phyloP scores from a whole-genome alignment of 30 jellyfish, hydroid and myxozoan genomes.

The Catostylus mosaicus region DNA sequence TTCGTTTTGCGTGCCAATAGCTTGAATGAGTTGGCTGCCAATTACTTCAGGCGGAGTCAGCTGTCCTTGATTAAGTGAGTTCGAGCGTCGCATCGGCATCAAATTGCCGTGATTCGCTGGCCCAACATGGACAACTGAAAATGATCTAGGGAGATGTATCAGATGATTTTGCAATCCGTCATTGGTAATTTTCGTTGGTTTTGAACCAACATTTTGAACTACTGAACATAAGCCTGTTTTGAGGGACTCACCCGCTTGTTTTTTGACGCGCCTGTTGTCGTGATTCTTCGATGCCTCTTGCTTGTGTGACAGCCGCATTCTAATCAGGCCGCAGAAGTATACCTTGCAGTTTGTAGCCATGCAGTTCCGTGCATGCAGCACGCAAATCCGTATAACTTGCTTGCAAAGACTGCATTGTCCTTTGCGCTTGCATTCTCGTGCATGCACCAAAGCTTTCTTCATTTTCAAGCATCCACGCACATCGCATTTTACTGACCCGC shows the following conservation, averaged over 20 bases:
- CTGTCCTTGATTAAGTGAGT: not conserved
- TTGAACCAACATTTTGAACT: no score
- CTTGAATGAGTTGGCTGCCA: not conserved
- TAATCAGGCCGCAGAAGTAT: conserved; percentile 38
- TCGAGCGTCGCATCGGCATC: not conserved
- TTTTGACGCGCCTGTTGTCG: not conserved
- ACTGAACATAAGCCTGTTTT: no score
- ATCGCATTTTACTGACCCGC: conserved; percentile 24
- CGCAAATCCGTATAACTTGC: conserved; percentile 49
- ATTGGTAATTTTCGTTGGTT: not conserved
- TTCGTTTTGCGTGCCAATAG: not conserved
- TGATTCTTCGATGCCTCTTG: conserved; percentile 3
- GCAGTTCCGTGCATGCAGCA: conserved; percentile 52
- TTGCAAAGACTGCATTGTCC: conserved; percentile 37
- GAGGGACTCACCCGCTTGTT: not conserved
- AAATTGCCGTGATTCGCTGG: not conserved
- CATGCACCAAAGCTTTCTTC: conserved; percentile 29
- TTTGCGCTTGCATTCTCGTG: conserved; percentile 41
- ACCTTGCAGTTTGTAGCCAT: conserved; percentile 23
- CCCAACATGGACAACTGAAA: not conserved
- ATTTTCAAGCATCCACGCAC: conserved; percentile 43
- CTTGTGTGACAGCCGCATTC: conserved; percentile 7
- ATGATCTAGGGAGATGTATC: not conserved
- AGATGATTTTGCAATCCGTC: not conserved
- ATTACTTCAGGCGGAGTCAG: not conserved